Evolutionary conservation across 2,113 vertebrate species (phyloP).

Genomic region (Orcinus orca): DNA sequence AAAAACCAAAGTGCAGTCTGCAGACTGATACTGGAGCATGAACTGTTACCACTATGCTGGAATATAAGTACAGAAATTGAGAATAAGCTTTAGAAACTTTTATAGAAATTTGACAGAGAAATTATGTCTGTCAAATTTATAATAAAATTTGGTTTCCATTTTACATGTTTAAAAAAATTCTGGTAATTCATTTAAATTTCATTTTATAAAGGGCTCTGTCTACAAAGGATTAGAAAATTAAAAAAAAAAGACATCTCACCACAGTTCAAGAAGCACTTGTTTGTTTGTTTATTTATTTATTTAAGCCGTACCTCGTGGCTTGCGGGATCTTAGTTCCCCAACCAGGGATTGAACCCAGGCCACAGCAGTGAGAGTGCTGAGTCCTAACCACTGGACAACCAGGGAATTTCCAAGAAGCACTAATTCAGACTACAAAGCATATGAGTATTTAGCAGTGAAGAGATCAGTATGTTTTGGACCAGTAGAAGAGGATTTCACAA

Average conservation of each 20-base stretch:
- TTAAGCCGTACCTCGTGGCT: neutral
- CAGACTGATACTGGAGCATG: neutral
- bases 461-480: neutral
- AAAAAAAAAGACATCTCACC: neutral
- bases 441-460: neutral
- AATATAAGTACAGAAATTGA: neutral
- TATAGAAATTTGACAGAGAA: neutral
- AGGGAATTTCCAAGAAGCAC: neutral
- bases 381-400: neutral
- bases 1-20: neutral
- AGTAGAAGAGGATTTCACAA: neutral
- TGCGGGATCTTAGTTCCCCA: neutral
- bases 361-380: neutral
- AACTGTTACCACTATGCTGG: neutral
- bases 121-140: neutral
- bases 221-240: neutral
- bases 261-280: neutral
- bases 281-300: neutral
- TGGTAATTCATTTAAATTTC: neutral
- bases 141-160: neutral
- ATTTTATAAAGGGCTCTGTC: neutral
- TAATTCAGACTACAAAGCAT: neutral
- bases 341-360: neutral
- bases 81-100: slow-evolving; percentile 7
- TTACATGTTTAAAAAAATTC: neutral